Evolutionary conservation across 2,888 invertebrate genomes (phyloP).

Genomic region (Choreutis nemorana): DNA sequence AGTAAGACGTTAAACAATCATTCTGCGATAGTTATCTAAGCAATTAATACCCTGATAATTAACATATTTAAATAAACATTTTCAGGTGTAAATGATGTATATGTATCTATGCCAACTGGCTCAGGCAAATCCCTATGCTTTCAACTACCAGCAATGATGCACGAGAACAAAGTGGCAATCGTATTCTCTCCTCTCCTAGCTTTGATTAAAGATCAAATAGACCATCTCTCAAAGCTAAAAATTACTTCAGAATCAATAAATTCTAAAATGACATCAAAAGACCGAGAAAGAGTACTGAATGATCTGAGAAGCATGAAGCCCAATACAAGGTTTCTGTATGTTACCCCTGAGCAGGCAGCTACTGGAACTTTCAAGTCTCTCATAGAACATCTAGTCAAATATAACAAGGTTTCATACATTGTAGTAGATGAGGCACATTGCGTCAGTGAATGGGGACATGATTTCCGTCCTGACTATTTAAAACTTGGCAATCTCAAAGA

Average conservation of each 20-base stretch:
- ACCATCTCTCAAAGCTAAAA: slow-evolving; percentile 78
- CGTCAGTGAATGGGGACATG: slow-evolving; percentile 99
- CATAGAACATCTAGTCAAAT: slow-evolving; percentile 73
- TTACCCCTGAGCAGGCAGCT: slow-evolving; percentile 96
- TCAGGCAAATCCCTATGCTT: slow-evolving; percentile 98
- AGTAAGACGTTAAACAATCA: too few relatives aligned
- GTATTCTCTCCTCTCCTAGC: slow-evolving; percentile 97
- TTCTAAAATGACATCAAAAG: slow-evolving; percentile 84
- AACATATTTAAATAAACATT: slow-evolving; percentile 13
- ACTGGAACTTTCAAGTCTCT: slow-evolving; percentile 77
- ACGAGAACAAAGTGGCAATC: slow-evolving; percentile 82
- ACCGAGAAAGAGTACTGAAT: slow-evolving; percentile 77
- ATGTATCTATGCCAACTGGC: slow-evolving; percentile 98
- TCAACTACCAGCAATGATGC: slow-evolving; percentile 91
- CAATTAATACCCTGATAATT: too few relatives aligned
- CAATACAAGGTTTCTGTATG: slow-evolving; percentile 84
- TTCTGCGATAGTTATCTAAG: too few relatives aligned
- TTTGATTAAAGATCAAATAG: slow-evolving; percentile 96
- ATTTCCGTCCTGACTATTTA: slow-evolving; percentile 94
- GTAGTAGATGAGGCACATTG: slow-evolving; percentile 98
- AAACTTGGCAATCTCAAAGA: slow-evolving; percentile 75
- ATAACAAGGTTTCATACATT: slow-evolving; percentile 85
- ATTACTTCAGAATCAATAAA: slow-evolving; percentile 90
- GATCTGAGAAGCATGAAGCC: slow-evolving; percentile 81
- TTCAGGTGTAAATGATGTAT: slow-evolving; percentile 87